phyloP scores from a whole-genome alignment of 2,888 invertebrate species.

The Meloe dianella region DNA sequence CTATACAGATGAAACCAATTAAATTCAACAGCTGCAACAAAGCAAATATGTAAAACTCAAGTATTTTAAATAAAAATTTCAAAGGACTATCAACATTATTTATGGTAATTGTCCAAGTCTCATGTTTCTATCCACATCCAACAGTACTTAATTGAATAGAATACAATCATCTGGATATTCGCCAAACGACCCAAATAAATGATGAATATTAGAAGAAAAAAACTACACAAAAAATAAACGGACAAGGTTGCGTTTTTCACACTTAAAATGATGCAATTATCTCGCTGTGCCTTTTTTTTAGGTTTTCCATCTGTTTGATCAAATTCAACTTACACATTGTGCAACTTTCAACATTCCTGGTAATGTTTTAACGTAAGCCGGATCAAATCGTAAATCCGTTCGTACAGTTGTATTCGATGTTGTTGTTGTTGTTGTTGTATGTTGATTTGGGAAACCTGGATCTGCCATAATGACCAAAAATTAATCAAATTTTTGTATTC shows the following conservation, averaged over 20 bases:
- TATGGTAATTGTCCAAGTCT: background rate
- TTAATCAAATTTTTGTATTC: background rate
- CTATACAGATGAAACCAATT: constrained; percentile 82
- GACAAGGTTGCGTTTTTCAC: background rate
- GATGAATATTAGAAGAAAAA: background rate
- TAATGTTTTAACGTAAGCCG: constrained; percentile 70
- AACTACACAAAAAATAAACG: background rate
- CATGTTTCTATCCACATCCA: background rate
- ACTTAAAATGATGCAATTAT: background rate
- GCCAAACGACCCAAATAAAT: background rate
- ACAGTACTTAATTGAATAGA: background rate
- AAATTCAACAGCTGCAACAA: constrained; percentile 71
- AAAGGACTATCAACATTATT: no score
- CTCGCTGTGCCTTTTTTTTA: no score
- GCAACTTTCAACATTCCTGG: constrained; percentile 79
- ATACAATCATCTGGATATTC: background rate
- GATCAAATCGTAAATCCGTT: constrained; percentile 77
- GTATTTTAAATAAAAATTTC: no score
- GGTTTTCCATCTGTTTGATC: background rate
- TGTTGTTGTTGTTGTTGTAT: constrained; percentile 75
- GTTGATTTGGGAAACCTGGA: constrained; percentile 75
- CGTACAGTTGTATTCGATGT: constrained; percentile 73
- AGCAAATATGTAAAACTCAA: no score
- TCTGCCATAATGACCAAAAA: constrained; percentile 64
- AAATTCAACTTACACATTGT: constrained; percentile 74